A percentile compares a stretch with the other conserved stretches of the same genome.
These are phyloP conservation scores for Masnerella sp. DNA, from an alignment of 2,888 invertebrate genomes.

Conservation along the genomic window DNA sequence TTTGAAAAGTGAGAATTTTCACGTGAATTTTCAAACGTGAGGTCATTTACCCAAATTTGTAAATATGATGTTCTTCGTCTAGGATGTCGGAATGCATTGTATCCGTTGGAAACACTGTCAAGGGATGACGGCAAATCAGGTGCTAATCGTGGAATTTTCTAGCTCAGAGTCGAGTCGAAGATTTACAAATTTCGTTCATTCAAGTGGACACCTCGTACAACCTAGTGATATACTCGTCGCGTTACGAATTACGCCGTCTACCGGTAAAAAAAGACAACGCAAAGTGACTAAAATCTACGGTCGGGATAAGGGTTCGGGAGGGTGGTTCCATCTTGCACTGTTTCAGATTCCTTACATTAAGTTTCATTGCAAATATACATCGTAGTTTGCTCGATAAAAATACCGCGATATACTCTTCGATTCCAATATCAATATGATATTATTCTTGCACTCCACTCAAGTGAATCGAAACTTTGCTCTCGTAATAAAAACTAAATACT, in stretches of 20 bases:
- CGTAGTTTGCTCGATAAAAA: conserved; percentile 52
- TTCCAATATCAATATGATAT: conserved; percentile 56
- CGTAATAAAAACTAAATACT: conserved; percentile 48
- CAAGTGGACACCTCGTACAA: conserved; percentile 50
- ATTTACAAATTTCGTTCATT: conserved; percentile 54
- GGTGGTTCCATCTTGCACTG: conserved; percentile 30
- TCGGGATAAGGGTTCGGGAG: conserved; percentile 11
- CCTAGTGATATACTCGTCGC: conserved; percentile 49
- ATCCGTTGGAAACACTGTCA: not conserved
- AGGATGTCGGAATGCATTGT: not conserved
- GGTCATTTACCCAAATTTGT: too few relatives aligned
- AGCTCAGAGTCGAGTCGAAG: conserved; percentile 36
- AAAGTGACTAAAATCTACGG: conserved; percentile 11
- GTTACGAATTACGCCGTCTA: conserved; percentile 27
- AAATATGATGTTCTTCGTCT: too few relatives aligned
- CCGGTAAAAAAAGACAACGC: conserved; percentile 42
- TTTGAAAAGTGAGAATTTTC: too few relatives aligned
- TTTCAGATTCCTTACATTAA: conserved; percentile 46
- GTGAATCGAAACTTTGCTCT: conserved; percentile 45
- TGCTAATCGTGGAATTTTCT: conserved; percentile 22
- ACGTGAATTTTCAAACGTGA: too few relatives aligned
- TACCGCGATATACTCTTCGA: conserved; percentile 54
- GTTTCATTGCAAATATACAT: conserved; percentile 48
- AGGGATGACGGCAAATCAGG: not conserved
- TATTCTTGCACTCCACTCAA: conserved; percentile 40